These are phyloP conservation scores for Ptychochromis oligacanthus DNA, from an alignment of 2,113 vertebrate species.

Conservation along the genomic window DNA sequence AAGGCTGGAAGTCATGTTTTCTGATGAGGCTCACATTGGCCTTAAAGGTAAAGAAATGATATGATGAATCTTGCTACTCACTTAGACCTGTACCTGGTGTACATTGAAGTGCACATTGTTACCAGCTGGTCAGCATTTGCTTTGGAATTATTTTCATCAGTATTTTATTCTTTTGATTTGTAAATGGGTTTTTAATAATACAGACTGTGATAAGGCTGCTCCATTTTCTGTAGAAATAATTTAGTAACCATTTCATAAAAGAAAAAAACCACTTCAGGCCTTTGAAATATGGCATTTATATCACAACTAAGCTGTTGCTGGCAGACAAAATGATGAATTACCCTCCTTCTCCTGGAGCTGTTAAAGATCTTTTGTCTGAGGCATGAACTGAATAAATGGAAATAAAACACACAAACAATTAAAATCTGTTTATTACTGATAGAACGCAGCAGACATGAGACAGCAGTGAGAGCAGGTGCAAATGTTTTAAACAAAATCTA, in stretches of 20 bases:
- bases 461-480: constrained; percentile 26
- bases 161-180: constrained; percentile 35
- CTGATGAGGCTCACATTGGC: background rate
- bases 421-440: constrained; percentile 47
- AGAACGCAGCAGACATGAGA: constrained; percentile 27
- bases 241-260: constrained; percentile 31
- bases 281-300: constrained; percentile 50
- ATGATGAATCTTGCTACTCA: background rate
- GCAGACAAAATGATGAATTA: constrained; percentile 58
- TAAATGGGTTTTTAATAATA: constrained; percentile 33
- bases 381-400: constrained; percentile 42
- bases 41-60: background rate
- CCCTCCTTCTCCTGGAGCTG: constrained; percentile 42
- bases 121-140: background rate
- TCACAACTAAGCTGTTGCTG: constrained; percentile 50
- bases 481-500: constrained; percentile 10
- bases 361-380: constrained; percentile 52
- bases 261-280: constrained; percentile 28
- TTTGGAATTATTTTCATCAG: constrained; percentile 23
- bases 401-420: constrained; percentile 55
- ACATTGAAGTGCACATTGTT: background rate
- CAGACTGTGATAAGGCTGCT: constrained; percentile 20
- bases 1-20: background rate
- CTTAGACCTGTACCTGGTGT: background rate
- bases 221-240: constrained; percentile 43